These are phyloP conservation scores for Tubulanus polymorphus DNA, from an alignment of 2,888 invertebrate species.

Conservation along the genomic window DNA sequence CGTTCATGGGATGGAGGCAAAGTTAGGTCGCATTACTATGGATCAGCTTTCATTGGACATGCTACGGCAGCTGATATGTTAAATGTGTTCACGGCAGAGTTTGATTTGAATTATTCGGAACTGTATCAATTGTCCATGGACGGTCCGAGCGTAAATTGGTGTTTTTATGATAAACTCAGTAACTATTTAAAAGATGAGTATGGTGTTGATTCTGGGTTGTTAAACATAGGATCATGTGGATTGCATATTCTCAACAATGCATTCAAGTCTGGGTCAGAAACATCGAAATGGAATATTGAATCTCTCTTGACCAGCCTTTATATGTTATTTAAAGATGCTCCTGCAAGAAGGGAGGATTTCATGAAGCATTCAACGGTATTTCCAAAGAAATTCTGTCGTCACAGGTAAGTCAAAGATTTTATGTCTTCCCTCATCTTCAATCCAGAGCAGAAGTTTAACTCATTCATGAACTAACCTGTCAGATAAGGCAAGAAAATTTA, in stretches of 20 bases:
- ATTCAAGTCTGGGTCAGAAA: background rate
- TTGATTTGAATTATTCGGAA: slow-evolving; percentile 1
- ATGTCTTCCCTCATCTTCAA: no score
- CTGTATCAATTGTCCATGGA: slow-evolving; percentile 8
- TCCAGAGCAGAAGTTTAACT: no score
- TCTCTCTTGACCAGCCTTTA: slow-evolving; percentile 2
- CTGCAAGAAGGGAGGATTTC: slow-evolving; percentile 8
- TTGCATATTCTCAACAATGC: background rate
- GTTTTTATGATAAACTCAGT: background rate
- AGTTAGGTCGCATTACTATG: background rate
- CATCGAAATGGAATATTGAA: background rate
- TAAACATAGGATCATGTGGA: background rate
- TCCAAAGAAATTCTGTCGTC: slow-evolving; percentile 9
- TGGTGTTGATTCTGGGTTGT: background rate
- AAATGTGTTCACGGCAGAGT: background rate
- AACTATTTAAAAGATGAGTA: background rate
- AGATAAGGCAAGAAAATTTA: no score
- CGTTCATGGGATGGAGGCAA: background rate
- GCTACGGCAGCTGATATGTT: background rate
- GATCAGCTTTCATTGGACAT: slow-evolving; percentile 7
- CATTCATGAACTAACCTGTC: no score
- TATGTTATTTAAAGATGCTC: slow-evolving; percentile 8
- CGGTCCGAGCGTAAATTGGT: background rate
- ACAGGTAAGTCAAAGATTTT: no score
- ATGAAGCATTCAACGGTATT: slow-evolving; percentile 1